Base-by-base conservation (phyloP, 2,113 vertebrate species). In the Phaethornis superciliosus region DNA sequence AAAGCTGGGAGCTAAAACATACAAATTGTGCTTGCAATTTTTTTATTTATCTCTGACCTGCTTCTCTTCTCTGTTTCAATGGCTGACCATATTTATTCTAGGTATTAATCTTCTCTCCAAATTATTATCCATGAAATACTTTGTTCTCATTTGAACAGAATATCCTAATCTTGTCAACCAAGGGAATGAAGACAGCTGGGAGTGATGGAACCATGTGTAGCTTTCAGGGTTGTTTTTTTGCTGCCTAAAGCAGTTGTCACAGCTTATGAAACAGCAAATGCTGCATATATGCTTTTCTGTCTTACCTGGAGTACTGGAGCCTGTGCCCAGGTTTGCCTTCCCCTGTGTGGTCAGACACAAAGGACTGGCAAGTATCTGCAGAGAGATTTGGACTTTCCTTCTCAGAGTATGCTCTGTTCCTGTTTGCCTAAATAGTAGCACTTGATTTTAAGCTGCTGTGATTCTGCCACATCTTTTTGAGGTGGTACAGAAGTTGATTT, bases 381-480 rank as follows among this genome's bases (percentile, higher is more conserved):
- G 28, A 52, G 32, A 18, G 16, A 47, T 32, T 8, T 21, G 54
- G 47, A 7, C 19, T 91, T 63, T 27, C 22, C 40, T 55, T 77
- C 56, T 56, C 44, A 28, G 51, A 7, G 5, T 32, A 28, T n/a
- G n/a, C 21, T 4, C 67, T 59, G 59, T 64, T 78, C 78, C 62
- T 28, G 8, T 75, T 82, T 44, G 74, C 55, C 74, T 47, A 20
- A 83, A 37, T 10, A 74, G 44, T 2, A 64, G 40, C 32, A 15
- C 15, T 67, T 54, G 51, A 65, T 94, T 96, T 21, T 16, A 79
- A 65, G n/a, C 68, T 89, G 40, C 85, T 93, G 40, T 49, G 81
- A 22, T 90, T 92, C 49, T 88, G 71, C 85, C 42, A 37, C 33
- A 8, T 85, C 17, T 94, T n/a, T 90, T 63, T 74, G 69, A 89